These are phyloP conservation scores for Amyelois transitella DNA, from an alignment of 1,140 invertebrate species.

Conservation along the genomic window DNA sequence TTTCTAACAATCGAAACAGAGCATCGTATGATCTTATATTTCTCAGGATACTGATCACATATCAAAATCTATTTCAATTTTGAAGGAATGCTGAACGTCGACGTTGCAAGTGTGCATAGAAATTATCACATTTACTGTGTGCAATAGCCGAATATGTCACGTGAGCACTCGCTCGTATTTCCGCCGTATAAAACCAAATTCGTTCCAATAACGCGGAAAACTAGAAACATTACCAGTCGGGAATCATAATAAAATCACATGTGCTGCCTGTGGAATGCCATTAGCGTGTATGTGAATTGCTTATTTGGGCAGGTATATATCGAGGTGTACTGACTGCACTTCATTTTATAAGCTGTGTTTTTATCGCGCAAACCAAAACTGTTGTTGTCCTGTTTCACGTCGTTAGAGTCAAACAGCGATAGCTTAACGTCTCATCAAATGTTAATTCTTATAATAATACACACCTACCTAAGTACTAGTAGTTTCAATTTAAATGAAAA, in stretches of 20 bases:
- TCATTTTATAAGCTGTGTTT: too few species aligned
- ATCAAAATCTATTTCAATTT: not conserved
- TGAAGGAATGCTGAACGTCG: not conserved
- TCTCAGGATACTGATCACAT: not conserved
- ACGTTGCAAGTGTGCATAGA: not conserved
- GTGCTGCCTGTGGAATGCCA: slow-evolving; percentile 10
- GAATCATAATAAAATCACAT: slow-evolving; percentile 55
- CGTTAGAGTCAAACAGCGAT: too few species aligned
- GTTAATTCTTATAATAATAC: too few species aligned
- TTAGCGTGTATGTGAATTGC: not conserved
- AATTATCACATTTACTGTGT: slow-evolving; percentile 10
- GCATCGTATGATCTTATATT: not conserved
- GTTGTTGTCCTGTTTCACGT: too few species aligned
- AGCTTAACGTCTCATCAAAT: too few species aligned
- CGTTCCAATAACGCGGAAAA: slow-evolving; percentile 52
- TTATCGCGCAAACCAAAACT: too few species aligned
- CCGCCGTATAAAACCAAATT: slow-evolving; percentile 39
- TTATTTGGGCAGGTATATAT: too few species aligned
- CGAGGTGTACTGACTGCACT: too few species aligned
- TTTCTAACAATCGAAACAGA: too few species aligned
- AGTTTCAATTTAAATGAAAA: too few species aligned
- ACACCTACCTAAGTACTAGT: too few species aligned
- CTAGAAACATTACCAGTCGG: slow-evolving; percentile 36
- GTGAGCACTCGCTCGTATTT: slow-evolving; percentile 39
- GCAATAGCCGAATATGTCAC: slow-evolving; percentile 46